Base-by-base conservation (phyloP, 64 coral and sea anemone species). In the Acropora tenuis region DNA sequence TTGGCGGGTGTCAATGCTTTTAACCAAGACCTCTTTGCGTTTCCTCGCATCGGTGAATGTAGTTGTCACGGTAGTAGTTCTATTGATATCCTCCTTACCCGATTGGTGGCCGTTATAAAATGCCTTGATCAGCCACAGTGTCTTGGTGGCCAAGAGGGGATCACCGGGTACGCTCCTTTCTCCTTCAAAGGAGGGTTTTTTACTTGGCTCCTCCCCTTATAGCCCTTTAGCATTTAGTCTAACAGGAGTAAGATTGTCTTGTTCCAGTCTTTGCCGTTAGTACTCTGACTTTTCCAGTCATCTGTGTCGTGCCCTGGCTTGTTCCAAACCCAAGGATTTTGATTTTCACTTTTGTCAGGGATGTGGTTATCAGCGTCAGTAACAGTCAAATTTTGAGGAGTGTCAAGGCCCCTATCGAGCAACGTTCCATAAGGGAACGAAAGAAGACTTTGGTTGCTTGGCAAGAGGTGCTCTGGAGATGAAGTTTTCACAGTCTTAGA, bases 1-100 rank as follows among this genome's bases (percentile, higher is more conserved):
- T 74, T 66, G 9, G 60, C 30, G 30, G 87, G 87, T 12, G 79
- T 89, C n/a, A 89, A 89, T 67, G 80, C 78, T 59, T 90, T 89
- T 42, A 83, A 77, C 74, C 77, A 86, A 77, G 69, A 60, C 79
- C 68, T 81, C 13, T 46, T 48, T 93, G 46, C 61, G 78, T 41
- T 83, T 88, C 41, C 2, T 91, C 4, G 9, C 43, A 3, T 66
- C 63, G 4, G 49, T 30, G 50, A 49, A 73, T 17, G 73, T n/a
- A 45, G 17, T 49, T 78, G 59, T 45, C 43, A 86, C 89, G 10
- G n/a, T 91, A n/a, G 79, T 91, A 19, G 79, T 91, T 53, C 89
- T 79, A 13, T 40, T 58, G 12, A 20, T 91, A 20, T 75, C 15
- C 48, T 79, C 89, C 4, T 80, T 68, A 10, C 78, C 67, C 10